Percentiles rank a stretch among this genome's conserved stretches.
These are phyloP conservation scores for Nomada hirtipes DNA, from an alignment of 2,888 invertebrate species.

Conservation along the genomic window DNA sequence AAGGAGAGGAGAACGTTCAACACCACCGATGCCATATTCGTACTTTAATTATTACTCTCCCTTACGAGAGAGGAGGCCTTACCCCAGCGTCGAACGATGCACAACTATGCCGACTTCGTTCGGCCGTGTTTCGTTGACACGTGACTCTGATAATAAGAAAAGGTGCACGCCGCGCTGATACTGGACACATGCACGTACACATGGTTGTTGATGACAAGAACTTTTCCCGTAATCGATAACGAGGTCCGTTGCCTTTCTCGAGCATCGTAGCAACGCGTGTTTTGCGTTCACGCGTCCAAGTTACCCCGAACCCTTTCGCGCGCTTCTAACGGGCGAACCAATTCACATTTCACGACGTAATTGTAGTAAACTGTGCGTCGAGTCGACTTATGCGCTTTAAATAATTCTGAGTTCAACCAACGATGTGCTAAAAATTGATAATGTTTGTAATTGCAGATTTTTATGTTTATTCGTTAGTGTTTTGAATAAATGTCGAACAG, in stretches of 20 bases:
- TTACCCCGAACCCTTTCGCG: conserved; percentile 25
- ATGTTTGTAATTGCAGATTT: too few relatives aligned
- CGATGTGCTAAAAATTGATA: too few relatives aligned
- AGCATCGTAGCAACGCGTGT: conserved; percentile 58
- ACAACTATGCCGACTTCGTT: conserved; percentile 22
- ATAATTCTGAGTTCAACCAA: background rate
- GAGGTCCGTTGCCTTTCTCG: conserved; percentile 39
- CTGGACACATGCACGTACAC: background rate
- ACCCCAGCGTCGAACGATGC: conserved; percentile 40
- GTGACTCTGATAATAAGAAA: conserved; percentile 39
- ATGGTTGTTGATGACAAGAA: conserved; percentile 45
- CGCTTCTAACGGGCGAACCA: background rate
- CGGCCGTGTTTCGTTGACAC: conserved; percentile 29
- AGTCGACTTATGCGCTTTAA: background rate
- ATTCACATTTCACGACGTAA: background rate
- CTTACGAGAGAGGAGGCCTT: conserved; percentile 27
- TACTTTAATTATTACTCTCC: conserved; percentile 65
- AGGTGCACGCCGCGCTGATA: conserved; percentile 22
- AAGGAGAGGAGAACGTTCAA: conserved; percentile 22
- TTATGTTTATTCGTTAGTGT: too few relatives aligned
- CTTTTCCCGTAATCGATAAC: conserved; percentile 63
- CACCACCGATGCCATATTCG: conserved; percentile 25
- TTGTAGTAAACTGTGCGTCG: conserved; percentile 4
- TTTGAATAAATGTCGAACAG: too few relatives aligned
- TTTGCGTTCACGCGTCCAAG: conserved; percentile 31